phyloP scores from a whole-genome alignment of 2,797 vertebrate species.

The Cossypha polioptera region DNA sequence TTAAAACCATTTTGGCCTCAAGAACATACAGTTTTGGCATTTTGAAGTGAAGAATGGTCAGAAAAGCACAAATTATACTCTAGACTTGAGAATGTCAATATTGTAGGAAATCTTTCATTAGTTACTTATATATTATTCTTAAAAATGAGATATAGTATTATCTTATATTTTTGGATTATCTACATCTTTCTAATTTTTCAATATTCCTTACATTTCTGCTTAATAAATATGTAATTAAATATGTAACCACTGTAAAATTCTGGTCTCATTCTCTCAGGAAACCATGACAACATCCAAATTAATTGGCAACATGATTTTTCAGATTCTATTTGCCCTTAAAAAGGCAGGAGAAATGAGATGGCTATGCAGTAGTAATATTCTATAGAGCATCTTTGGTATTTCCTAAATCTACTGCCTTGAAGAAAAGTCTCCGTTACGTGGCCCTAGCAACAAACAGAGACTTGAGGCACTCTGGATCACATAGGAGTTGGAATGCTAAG shows the following conservation, averaged over 20 bases:
- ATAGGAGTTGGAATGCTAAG: not conserved
- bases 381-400: not conserved
- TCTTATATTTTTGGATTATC: not conserved
- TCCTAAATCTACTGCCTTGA: not conserved
- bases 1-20: not conserved
- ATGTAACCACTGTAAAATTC: not conserved
- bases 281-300: not conserved
- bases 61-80: not conserved
- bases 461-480: not conserved
- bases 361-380: not conserved
- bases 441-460: not conserved
- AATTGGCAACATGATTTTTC: not conserved
- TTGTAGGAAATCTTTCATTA: not conserved
- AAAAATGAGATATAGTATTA: not conserved
- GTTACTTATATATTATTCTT: not conserved
- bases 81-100: not conserved
- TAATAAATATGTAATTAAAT: not conserved
- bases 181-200: not conserved
- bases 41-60: not conserved
- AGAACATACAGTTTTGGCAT: not conserved
- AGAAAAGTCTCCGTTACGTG: not conserved
- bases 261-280: not conserved
- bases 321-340: not conserved
- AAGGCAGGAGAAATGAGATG: not conserved
- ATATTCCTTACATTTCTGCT: not conserved